Conservation (phyloP, 2,888 invertebrate species). For the Caenorhabditis parvicauda region DNA sequence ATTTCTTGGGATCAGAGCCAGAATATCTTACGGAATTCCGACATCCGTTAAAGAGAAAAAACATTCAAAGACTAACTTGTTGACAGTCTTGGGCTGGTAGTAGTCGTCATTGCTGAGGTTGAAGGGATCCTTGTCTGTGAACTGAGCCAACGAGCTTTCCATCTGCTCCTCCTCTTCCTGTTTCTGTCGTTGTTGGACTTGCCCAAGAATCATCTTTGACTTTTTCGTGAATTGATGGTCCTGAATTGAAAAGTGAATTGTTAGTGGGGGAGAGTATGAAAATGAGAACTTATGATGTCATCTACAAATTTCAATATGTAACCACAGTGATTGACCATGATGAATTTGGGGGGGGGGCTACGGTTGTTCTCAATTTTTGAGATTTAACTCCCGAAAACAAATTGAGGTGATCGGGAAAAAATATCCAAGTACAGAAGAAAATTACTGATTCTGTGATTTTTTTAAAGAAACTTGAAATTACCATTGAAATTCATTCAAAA, state of each 20-base stretch:
- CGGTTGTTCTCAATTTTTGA: no score
- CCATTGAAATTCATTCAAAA: no score
- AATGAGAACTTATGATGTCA: constrained; percentile 5
- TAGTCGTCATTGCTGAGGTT: constrained; percentile 96
- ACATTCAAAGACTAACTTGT: constrained; percentile 47
- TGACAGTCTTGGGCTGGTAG: constrained; percentile 82
- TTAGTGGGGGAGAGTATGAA: not conserved
- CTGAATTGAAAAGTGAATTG: constrained; percentile 13
- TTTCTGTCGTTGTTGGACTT: constrained; percentile 60
- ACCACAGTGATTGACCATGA: not conserved
- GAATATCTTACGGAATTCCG: no score
- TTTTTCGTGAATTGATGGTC: constrained; percentile 62
- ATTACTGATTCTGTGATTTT: no score
- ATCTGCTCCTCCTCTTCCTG: constrained; percentile 62
- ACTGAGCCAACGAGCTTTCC: constrained; percentile 55
- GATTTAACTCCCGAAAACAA: no score
- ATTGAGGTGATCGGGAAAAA: no score
- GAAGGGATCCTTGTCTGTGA: constrained; percentile 76
- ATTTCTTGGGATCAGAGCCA: no score
- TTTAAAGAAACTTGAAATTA: no score
- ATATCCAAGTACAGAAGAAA: no score
- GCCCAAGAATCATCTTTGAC: constrained; percentile 62
- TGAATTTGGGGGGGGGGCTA: no score
- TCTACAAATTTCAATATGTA: no score
- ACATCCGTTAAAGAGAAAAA: not conserved